A percentile compares a stretch with the other conserved stretches of the same genome.
These are phyloP conservation scores for Dryoscopus gambensis DNA, from an alignment of 2,113 vertebrate species.

Conservation along the genomic window DNA sequence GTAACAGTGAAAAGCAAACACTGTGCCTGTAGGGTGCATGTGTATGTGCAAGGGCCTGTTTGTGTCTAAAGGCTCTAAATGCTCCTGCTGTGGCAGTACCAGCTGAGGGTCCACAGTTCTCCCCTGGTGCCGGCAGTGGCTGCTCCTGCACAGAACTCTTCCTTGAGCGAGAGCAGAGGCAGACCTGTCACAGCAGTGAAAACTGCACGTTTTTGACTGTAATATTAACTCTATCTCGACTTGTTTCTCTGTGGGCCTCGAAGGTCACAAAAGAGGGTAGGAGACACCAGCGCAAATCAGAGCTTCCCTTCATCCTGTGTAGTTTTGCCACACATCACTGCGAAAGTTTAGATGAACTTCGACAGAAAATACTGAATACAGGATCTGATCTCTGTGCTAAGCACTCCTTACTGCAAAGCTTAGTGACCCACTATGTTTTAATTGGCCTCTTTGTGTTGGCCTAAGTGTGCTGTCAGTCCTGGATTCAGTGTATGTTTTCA, in stretches of 20 bases:
- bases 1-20: neutral
- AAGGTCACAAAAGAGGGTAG: neutral
- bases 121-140: neutral
- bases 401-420: neutral
- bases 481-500: neutral
- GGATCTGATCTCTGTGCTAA: neutral
- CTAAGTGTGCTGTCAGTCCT: neutral
- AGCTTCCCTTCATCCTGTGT: neutral
- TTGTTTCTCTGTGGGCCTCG: neutral
- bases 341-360: neutral
- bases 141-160: fast-evolving
- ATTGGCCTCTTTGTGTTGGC: neutral
- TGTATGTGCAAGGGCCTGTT: neutral
- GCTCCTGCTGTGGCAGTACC: neutral
- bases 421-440: neutral
- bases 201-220: fast-evolving
- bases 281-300: neutral
- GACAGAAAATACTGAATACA: neutral
- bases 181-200: neutral
- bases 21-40: fast-evolving
- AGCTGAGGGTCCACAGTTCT: fast-evolving
- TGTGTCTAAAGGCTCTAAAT: neutral
- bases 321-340: neutral
- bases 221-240: neutral
- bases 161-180: neutral